Evolutionary conservation across 2,888 invertebrate species (phyloP).

Genomic region (Lamellibrachia satsuma): DNA sequence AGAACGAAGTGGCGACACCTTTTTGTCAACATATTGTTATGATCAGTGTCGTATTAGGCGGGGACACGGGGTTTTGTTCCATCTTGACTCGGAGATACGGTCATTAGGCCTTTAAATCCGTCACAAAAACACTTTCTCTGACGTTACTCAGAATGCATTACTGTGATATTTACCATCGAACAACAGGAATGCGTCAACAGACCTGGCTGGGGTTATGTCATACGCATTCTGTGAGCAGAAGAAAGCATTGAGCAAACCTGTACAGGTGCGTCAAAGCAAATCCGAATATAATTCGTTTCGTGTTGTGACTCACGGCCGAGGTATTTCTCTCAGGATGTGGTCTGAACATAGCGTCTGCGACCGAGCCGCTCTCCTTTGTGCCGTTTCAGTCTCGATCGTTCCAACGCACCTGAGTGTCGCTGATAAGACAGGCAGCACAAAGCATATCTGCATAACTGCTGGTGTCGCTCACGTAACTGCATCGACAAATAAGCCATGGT

Average conservation of each 20-base stretch:
- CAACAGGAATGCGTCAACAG: slow-evolving; percentile 1
- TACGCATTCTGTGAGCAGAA: not conserved
- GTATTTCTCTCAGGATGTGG: not conserved
- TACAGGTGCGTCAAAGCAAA: not conserved
- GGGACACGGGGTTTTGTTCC: too few relatives aligned
- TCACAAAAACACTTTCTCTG: not conserved
- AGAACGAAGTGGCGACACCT: too few relatives aligned
- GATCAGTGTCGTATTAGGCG: too few relatives aligned
- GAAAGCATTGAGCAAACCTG: not conserved
- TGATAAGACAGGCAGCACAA: not conserved
- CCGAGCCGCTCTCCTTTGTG: not conserved
- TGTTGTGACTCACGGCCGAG: not conserved
- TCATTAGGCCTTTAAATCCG: not conserved
- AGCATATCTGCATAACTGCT: not conserved
- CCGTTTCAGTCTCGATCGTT: not conserved
- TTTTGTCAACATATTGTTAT: too few relatives aligned
- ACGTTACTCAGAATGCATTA: not conserved
- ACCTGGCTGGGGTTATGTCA: not conserved
- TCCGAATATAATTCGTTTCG: not conserved
- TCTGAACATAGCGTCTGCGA: not conserved
- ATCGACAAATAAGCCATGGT: not conserved
- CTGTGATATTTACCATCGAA: not conserved
- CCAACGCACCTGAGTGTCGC: not conserved
- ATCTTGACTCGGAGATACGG: not conserved
- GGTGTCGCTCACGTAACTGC: not conserved